Percentiles rank a stretch among this genome's conserved stretches.
These are phyloP conservation scores for Mirounga angustirostris DNA, from an alignment of 2,113 vertebrate species.

Conservation along the genomic window DNA sequence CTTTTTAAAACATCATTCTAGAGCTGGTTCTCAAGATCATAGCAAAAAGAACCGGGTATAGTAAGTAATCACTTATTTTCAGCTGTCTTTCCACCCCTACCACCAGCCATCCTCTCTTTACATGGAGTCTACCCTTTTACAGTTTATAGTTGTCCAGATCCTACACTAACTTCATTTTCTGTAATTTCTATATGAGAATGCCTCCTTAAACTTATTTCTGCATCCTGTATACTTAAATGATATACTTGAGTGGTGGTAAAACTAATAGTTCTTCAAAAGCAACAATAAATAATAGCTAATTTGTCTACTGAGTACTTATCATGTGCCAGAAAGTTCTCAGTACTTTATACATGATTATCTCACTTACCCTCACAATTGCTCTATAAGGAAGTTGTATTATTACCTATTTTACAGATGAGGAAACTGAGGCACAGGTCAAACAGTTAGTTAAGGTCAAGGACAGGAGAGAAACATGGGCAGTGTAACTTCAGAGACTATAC, in stretches of 20 bases:
- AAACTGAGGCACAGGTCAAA: neutral
- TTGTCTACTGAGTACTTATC: neutral
- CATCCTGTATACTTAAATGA: neutral
- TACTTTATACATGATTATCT: neutral
- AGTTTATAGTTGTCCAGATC: neutral
- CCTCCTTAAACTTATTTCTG: neutral
- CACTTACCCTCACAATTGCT: neutral
- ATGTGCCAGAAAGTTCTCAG: neutral
- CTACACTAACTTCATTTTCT: neutral
- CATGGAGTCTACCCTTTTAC: neutral
- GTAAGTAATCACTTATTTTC: neutral
- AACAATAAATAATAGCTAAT: neutral
- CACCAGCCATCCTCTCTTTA: neutral
- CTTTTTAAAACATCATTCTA: neutral
- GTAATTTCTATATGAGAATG: neutral
- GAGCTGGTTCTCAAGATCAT: neutral
- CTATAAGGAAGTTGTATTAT: neutral
- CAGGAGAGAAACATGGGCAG: conserved; percentile 13
- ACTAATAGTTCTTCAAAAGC: conserved; percentile 43
- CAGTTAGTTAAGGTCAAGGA: neutral
- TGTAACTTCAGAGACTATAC: neutral
- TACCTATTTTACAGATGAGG: neutral
- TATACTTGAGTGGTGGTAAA: neutral
- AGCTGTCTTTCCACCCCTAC: neutral
- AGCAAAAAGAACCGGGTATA: neutral